A percentile compares a stretch with the other conserved stretches of the same genome.
These are phyloP conservation scores for Datnioides undecimradiatus DNA, from an alignment of 2,113 vertebrate species.

Conservation along the genomic window DNA sequence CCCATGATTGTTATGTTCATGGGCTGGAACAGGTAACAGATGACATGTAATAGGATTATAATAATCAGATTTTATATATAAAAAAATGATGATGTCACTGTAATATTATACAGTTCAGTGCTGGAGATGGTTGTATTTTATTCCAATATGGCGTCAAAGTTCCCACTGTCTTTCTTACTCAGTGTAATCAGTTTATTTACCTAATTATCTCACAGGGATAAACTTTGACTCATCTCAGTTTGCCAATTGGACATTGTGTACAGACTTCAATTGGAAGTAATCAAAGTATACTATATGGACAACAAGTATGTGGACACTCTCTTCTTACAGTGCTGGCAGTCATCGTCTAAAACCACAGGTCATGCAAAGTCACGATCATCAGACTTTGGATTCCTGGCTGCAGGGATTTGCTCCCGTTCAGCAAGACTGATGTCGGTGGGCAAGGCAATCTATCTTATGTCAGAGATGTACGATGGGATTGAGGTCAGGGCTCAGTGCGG, in stretches of 20 bases:
- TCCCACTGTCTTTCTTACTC: background rate
- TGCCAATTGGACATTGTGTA: background rate
- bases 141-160: background rate
- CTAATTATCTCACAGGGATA: conserved; percentile 21
- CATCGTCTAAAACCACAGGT: background rate
- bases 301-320: background rate
- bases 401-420: background rate
- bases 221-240: conserved; percentile 6
- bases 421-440: background rate
- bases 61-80: background rate
- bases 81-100: background rate
- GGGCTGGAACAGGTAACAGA: background rate
- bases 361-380: too few species aligned
- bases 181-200: conserved; percentile 11
- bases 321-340: background rate
- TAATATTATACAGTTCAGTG: background rate
- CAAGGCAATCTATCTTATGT: background rate
- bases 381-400: background rate
- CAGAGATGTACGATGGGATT: background rate
- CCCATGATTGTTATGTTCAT: background rate
- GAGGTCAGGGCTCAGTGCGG: background rate
- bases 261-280: background rate
- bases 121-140: background rate
- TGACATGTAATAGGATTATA: background rate
- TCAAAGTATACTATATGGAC: background rate